phyloP scores from a whole-genome alignment of 2,113 vertebrate genomes.

The Archocentrus centrarchus region DNA sequence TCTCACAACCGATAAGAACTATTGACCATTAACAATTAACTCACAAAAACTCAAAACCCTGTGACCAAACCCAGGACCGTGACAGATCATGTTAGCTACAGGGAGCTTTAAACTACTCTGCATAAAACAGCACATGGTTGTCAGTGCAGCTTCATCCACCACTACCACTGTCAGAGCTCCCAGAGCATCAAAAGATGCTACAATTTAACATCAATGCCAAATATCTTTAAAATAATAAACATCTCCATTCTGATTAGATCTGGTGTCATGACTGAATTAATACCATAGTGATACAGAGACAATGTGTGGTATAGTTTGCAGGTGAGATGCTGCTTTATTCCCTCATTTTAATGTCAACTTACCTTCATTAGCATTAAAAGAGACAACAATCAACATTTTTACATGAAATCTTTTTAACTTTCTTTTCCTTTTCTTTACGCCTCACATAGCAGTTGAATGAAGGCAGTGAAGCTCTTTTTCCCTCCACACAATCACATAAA shows the following conservation, averaged over 20 bases:
- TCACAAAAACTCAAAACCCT: too few species aligned
- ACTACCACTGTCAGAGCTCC: conserved; percentile 10
- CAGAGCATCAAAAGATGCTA: neutral
- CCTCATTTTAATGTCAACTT: neutral
- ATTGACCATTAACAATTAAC: too few species aligned
- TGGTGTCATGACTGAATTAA: neutral
- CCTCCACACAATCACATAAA: neutral
- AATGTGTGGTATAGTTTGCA: neutral
- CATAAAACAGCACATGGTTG: neutral
- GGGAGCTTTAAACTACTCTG: neutral
- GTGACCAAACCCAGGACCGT: too few species aligned
- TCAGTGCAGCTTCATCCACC: neutral
- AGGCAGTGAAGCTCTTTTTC: neutral
- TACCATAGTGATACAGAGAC: neutral
- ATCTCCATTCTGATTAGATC: conserved; percentile 10
- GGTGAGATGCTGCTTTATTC: neutral
- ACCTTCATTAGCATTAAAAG: neutral
- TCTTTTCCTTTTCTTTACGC: neutral
- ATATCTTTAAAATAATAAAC: conserved; percentile 31
- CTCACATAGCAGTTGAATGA: neutral
- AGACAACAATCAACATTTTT: neutral
- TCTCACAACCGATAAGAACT: too few species aligned
- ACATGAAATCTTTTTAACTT: neutral
- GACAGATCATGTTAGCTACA: neutral
- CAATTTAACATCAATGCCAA: neutral